Percentiles rank a stretch among this genome's conserved stretches.
phyloP scores from a whole-genome alignment of 2,113 vertebrate species.

The Corythornis madagascariensis region DNA sequence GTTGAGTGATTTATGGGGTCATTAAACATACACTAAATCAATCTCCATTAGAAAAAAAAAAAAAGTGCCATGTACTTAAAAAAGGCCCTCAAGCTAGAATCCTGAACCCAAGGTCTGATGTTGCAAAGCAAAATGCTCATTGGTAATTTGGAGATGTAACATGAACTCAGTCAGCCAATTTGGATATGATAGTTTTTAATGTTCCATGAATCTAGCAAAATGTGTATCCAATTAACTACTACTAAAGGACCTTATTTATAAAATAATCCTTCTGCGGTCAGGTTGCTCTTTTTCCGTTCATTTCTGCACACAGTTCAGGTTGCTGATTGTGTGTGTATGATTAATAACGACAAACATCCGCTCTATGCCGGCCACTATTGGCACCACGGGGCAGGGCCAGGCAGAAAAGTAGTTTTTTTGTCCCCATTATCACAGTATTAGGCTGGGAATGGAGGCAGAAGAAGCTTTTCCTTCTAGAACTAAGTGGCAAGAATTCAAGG shows the following conservation, averaged over 20 bases:
- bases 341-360: slow-evolving; percentile 51
- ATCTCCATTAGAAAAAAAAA: slow-evolving; percentile 61
- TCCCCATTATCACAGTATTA: background rate
- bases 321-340: slow-evolving; percentile 56
- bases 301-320: slow-evolving; percentile 62
- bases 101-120: slow-evolving; percentile 61
- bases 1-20: slow-evolving; percentile 71
- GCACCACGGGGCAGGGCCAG: background rate
- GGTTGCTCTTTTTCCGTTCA: slow-evolving; percentile 71
- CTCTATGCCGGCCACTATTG: background rate
- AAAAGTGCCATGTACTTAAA: slow-evolving; percentile 25
- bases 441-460: background rate
- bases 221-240: slow-evolving; percentile 78
- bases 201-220: slow-evolving; percentile 73
- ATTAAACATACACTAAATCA: slow-evolving; percentile 75
- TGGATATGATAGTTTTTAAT: slow-evolving; percentile 66
- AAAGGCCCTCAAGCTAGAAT: slow-evolving; percentile 44
- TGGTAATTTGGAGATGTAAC: slow-evolving; percentile 63
- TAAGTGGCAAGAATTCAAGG: background rate
- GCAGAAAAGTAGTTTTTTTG: background rate
- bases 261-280: slow-evolving; percentile 76
- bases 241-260: slow-evolving; percentile 76
- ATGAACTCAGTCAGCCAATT: slow-evolving; percentile 60
- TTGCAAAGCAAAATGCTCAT: slow-evolving; percentile 51
- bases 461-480: background rate